Evolutionary conservation across 2,797 vertebrate genomes (phyloP), one percentile per base, ranked within the genome.

Genomic region (Macropus fuliginosus): DNA sequence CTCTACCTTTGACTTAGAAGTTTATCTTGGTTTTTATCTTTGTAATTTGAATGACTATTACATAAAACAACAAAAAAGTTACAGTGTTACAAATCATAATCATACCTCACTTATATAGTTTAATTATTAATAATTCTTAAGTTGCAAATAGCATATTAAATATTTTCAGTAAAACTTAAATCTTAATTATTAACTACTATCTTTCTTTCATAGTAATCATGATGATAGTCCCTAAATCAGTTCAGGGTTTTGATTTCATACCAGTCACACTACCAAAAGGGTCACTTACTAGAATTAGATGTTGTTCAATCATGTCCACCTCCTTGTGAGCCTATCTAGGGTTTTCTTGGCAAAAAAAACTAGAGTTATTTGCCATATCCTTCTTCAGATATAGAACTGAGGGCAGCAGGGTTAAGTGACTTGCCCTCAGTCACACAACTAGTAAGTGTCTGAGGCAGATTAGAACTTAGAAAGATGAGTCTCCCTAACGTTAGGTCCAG

Each of bases 101-200:
- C 5, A 50, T 50, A 50, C 40, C 27, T 87, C 8, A 10, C 40
- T 87, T 50, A 4, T 46, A 87, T 28, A 54, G 5, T 93, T 91
- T 94, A 89, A 24, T 11, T 90, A 40, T 93, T 92, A 55, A 54
- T 91, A 96, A 95, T 50, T 81, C 59, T 59, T 59, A 97, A 59
- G 74, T 57, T 90, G 90, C n/a, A 92, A 91, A n/a, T 66, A 66
- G 31, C 31, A 62, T 66, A 40, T 74, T 74, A 74, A 40, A 94
- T 91, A 59, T 52, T 95, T 95, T 89, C 92, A 92, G 90, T 74
- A 91, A 50, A 56, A 94, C 1, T 31, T 1, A 91, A 0, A 94
- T 95, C 93, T 97, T 90, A 21, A 96, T 96, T 96, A 56, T 52
- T 95, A 90, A 93, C 54, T 57, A 87, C 57, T 81, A 93, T 91